Percentiles rank a stretch among this genome's conserved stretches.
Conservation (phyloP, 2,797 vertebrate genomes). For the Sitta carolinensis region DNA sequence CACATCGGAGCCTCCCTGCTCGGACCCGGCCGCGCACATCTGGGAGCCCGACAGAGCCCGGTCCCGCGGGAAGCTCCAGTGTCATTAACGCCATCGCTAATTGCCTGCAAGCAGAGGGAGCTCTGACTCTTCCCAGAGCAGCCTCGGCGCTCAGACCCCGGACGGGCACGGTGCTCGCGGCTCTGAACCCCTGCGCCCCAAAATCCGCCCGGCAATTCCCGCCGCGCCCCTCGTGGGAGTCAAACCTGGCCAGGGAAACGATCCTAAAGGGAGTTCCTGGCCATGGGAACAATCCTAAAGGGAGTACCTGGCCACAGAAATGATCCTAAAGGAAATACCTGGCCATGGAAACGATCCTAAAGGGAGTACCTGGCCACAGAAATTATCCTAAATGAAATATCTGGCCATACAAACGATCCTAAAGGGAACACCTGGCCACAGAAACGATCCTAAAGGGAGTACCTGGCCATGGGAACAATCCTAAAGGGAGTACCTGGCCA, state of each 20-base stretch:
- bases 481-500: background rate
- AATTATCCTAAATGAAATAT: background rate
- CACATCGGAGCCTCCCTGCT: fast-evolving
- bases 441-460: background rate
- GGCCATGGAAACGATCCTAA: fast-evolving
- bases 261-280: too few species aligned
- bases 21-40: fast-evolving
- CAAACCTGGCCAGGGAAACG: fast-evolving
- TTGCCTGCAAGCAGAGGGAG: conserved; percentile 32
- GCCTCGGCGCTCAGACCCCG: fast-evolving
- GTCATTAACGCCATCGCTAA: background rate
- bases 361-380: too few species aligned
- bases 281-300: too few species aligned
- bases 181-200: fast-evolving
- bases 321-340: background rate
- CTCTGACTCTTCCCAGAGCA: background rate
- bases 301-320: too few species aligned
- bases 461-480: fast-evolving
- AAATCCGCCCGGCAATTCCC: background rate
- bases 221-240: fast-evolving
- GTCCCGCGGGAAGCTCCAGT: fast-evolving
- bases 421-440: background rate
- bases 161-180: fast-evolving
- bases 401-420: fast-evolving
- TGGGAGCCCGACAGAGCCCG: fast-evolving